phyloP scores from a whole-genome alignment of 2,797 vertebrate species.

The Muscicapa comitata region DNA sequence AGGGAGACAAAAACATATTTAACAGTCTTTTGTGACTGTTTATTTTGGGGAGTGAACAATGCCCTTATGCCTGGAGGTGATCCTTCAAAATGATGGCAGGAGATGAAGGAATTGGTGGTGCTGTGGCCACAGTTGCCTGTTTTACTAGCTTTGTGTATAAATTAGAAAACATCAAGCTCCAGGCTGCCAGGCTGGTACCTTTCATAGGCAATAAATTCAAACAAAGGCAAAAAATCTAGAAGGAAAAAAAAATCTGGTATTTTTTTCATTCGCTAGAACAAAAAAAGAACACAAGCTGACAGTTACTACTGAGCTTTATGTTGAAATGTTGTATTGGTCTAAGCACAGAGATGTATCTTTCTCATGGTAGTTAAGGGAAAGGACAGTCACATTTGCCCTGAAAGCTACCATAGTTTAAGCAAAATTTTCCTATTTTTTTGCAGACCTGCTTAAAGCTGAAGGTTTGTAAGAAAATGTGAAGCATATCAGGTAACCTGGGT shows the following conservation, averaged over 20 bases:
- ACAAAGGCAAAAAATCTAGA: slow-evolving; percentile 9
- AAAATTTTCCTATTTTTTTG: neutral
- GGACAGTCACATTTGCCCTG: neutral
- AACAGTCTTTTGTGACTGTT: neutral
- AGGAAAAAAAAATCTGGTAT: neutral
- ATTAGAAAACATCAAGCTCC: slow-evolving; percentile 15
- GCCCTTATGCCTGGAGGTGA: neutral
- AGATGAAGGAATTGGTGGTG: neutral
- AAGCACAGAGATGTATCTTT: neutral
- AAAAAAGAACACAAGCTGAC: neutral
- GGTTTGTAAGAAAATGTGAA: neutral
- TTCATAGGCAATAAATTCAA: slow-evolving; percentile 9
- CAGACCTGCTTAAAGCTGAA: neutral
- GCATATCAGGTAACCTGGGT: neutral
- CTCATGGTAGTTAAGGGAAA: neutral
- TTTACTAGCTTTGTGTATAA: slow-evolving; percentile 21
- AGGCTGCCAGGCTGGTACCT: neutral
- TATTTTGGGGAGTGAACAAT: neutral
- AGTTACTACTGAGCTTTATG: neutral
- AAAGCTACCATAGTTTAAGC: neutral
- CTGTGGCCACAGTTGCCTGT: neutral
- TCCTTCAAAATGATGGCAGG: slow-evolving; percentile 1
- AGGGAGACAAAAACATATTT: neutral
- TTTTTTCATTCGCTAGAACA: neutral
- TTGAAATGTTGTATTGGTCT: neutral